Percentiles rank a stretch among this genome's conserved stretches.
Conservation (phyloP, 2,888 invertebrate species). For the Mamestra brassicae region DNA sequence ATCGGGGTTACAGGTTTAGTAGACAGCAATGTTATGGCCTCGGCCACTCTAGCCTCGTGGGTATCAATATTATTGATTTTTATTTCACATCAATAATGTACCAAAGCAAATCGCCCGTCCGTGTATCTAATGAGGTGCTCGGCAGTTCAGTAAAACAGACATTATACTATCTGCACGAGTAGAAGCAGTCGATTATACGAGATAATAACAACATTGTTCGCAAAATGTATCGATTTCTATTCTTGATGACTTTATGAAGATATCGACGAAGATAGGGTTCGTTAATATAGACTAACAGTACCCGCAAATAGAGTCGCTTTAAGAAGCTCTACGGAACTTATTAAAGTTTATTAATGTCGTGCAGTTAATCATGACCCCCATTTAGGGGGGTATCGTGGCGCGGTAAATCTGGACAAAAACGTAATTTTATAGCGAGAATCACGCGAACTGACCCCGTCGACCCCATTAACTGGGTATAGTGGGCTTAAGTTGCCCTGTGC, state of each 20-base stretch:
- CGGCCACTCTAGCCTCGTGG: conserved; percentile 7
- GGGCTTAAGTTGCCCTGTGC: conserved; percentile 41
- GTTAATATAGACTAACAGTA: conserved; percentile 75
- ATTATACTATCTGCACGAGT: conserved; percentile 27
- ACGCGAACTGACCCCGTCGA: conserved; percentile 86
- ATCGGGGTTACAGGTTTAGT: conserved; percentile 51
- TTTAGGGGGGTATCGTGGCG: conserved; percentile 79
- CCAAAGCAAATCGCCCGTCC: conserved; percentile 34
- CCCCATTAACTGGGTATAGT: conserved; percentile 75
- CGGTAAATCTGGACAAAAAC: conserved; percentile 86
- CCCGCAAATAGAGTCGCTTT: conserved; percentile 69
- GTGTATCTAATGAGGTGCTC: conserved; percentile 15
- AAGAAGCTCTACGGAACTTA: conserved; percentile 75
- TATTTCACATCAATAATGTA: conserved; percentile 59
- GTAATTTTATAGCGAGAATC: conserved; percentile 85
- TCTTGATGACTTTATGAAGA: conserved; percentile 72
- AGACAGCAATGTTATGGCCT: conserved; percentile 20
- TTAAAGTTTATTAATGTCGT: conserved; percentile 85
- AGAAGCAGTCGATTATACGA: conserved; percentile 22
- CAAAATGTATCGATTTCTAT: conserved; percentile 50
- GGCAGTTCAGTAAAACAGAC: conserved; percentile 15
- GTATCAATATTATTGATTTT: conserved; percentile 74
- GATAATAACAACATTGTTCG: conserved; percentile 41
- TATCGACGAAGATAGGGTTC: conserved; percentile 75
- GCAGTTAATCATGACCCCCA: conserved; percentile 85